Percentiles rank a stretch among this genome's conserved stretches.
Conservation (phyloP, 2,888 invertebrate species). For the Eupithecia centaureata region DNA sequence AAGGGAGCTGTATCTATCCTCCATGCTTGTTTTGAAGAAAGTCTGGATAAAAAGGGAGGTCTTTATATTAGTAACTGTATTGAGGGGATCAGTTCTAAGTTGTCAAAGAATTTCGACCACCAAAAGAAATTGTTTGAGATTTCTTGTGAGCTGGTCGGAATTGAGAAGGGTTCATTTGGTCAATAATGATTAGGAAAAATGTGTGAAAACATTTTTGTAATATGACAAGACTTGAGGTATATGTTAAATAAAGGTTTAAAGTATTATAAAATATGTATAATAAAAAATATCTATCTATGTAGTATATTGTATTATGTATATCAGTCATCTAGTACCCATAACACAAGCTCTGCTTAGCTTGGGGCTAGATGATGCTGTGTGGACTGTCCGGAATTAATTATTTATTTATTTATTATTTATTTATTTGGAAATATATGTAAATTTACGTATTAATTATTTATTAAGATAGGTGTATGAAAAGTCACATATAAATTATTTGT, state of each 20-base stretch:
- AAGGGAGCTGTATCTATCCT: conserved; percentile 92
- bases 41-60: conserved; percentile 90
- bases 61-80: conserved; percentile 91
- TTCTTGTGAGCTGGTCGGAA: conserved; percentile 84
- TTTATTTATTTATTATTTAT: not conserved
- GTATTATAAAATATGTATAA: no score
- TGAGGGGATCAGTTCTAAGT: conserved; percentile 79
- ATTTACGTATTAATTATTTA: not conserved
- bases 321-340: no score
- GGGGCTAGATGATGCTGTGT: no score
- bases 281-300: no score
- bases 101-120: conserved; percentile 82
- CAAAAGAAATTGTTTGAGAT: conserved; percentile 88
- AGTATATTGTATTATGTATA: no score
- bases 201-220: not conserved
- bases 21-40: conserved; percentile 89
- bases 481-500: conserved; percentile 21
- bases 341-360: no score
- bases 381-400: no score
- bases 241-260: no score
- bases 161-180: conserved; percentile 64
- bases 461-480: no score
- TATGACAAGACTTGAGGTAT: conserved; percentile 16
- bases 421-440: not conserved
- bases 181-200: conserved; percentile 28